Percentiles rank a stretch among this genome's conserved stretches.
These are phyloP conservation scores for Axinella damicornis DNA, from an alignment of 37 sponge, comb jelly and placozoan genomes.

Conservation along the genomic window DNA sequence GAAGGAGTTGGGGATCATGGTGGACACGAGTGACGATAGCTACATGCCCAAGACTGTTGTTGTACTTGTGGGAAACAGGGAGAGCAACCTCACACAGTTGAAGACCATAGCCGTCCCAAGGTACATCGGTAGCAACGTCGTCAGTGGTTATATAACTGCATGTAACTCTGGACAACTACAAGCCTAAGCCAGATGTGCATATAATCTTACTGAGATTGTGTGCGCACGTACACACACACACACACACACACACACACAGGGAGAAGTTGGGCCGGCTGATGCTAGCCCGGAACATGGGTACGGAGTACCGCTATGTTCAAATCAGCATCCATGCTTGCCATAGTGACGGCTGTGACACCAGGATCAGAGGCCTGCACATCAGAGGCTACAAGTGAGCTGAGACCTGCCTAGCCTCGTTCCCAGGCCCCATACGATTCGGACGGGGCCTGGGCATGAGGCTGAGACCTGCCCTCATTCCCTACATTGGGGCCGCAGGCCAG, in stretches of 20 bases:
- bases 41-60: constrained; percentile 81
- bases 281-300: constrained; percentile 36
- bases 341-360: constrained; percentile 87
- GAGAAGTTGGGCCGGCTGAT: constrained; percentile 46
- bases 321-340: constrained; percentile 83
- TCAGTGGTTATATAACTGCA: too few relatives aligned
- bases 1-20: constrained; percentile 63
- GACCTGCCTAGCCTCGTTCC: too few relatives aligned
- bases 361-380: constrained; percentile 73
- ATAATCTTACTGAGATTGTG: background rate
- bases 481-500: too few relatives aligned
- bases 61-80: constrained; percentile 65
- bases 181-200: background rate
- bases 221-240: background rate
- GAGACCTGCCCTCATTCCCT: too few relatives aligned
- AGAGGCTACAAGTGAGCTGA: constrained; percentile 78
- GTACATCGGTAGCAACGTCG: constrained; percentile 2
- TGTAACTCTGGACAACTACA: too few relatives aligned
- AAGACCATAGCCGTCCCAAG: constrained; percentile 61
- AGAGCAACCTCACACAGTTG: constrained; percentile 52
- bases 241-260: background rate
- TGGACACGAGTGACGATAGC: constrained; percentile 76
- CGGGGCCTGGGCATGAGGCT: too few relatives aligned
- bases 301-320: constrained; percentile 64
- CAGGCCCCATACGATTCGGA: too few relatives aligned